Percentiles rank a stretch among this genome's conserved stretches.
These are phyloP conservation scores for Heteromormyrus szaboi DNA, from an alignment of 2,797 vertebrate species.

Conservation along the genomic window DNA sequence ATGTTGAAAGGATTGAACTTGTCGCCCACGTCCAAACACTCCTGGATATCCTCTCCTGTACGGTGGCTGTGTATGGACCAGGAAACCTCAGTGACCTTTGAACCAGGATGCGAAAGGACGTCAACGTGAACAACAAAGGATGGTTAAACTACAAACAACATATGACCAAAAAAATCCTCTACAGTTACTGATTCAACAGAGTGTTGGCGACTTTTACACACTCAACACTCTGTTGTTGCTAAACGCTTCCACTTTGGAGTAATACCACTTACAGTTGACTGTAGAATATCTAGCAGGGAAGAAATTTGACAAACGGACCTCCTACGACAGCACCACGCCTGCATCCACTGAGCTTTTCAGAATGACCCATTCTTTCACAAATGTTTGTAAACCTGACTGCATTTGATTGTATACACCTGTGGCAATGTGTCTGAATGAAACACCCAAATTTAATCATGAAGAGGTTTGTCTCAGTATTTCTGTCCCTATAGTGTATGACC, in stretches of 20 bases:
- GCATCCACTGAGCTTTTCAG: neutral
- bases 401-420: neutral
- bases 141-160: neutral
- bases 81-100: constrained; percentile 37
- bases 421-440: neutral
- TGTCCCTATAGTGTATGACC: neutral
- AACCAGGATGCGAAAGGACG: neutral
- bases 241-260: neutral
- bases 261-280: neutral
- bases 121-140: neutral
- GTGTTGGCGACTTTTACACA: neutral
- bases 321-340: neutral
- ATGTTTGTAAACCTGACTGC: neutral
- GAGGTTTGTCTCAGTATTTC: neutral
- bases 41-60: neutral
- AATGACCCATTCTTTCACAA: neutral
- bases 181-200: neutral
- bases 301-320: neutral
- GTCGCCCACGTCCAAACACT: constrained; percentile 41
- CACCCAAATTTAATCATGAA: neutral
- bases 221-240: neutral
- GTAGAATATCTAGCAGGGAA: neutral
- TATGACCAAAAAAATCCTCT: neutral
- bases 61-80: constrained; percentile 47
- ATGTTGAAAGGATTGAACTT: constrained; percentile 64